Percentiles rank a stretch among this genome's conserved stretches.
These are phyloP conservation scores for Brachynemurus nebulosus DNA, from an alignment of 2,888 invertebrate genomes.

Conservation along the genomic window DNA sequence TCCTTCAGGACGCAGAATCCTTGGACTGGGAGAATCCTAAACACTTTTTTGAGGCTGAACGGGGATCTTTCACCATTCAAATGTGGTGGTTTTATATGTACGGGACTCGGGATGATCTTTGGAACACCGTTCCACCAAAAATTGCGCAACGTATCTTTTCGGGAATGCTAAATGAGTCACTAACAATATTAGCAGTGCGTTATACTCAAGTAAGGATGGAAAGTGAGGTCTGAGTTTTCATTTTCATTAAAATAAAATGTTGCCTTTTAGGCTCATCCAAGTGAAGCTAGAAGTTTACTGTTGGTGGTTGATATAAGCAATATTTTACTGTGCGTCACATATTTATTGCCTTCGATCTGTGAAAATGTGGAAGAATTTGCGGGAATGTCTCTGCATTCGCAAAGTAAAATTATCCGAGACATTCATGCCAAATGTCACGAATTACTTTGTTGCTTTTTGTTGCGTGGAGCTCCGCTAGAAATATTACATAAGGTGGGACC, in stretches of 20 bases:
- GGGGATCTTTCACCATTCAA: slow-evolving; percentile 69
- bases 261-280: slow-evolving; percentile 46
- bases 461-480: slow-evolving; percentile 62
- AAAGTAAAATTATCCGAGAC: slow-evolving; percentile 59
- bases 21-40: slow-evolving; percentile 53
- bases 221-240: slow-evolving; percentile 3
- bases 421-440: slow-evolving; percentile 74
- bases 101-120: slow-evolving; percentile 65
- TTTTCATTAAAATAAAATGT: not conserved
- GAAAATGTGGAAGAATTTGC: slow-evolving; percentile 45
- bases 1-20: slow-evolving; percentile 69
- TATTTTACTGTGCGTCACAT: slow-evolving; percentile 58
- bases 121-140: slow-evolving; percentile 79
- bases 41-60: slow-evolving; percentile 54
- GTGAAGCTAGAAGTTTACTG: slow-evolving; percentile 38
- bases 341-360: slow-evolving; percentile 56
- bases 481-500: slow-evolving; percentile 54
- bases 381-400: slow-evolving; percentile 41
- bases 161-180: slow-evolving; percentile 73
- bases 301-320: slow-evolving; percentile 64
- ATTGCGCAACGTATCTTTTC: slow-evolving; percentile 76
- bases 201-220: slow-evolving; percentile 52
- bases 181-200: slow-evolving; percentile 64
- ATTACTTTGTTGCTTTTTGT: slow-evolving; percentile 55
- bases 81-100: slow-evolving; percentile 86